A percentile compares a stretch with the other conserved stretches of the same genome.
These are phyloP conservation scores for Euphonia xanthogaster DNA, from an alignment of 2,797 vertebrate genomes.

Conservation along the genomic window DNA sequence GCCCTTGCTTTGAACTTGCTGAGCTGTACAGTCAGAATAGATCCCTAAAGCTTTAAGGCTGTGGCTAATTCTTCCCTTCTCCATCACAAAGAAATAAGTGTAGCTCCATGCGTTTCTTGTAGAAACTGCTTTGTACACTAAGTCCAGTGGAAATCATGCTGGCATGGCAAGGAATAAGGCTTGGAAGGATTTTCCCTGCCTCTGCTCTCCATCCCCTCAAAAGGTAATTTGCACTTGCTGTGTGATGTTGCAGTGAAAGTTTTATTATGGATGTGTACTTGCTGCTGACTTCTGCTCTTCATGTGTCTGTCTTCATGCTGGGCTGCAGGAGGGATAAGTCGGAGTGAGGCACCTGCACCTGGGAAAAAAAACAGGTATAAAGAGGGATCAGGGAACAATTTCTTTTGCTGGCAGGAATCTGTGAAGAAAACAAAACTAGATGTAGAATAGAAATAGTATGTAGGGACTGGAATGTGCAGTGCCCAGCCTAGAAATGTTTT, in stretches of 20 bases:
- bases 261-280: neutral
- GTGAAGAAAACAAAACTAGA: neutral
- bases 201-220: neutral
- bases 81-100: neutral
- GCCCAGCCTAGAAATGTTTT: neutral
- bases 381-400: neutral
- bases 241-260: neutral
- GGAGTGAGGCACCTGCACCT: accelerated
- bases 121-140: neutral
- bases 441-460: neutral
- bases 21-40: neutral
- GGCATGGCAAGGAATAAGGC: accelerated
- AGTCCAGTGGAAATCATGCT: neutral
- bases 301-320: neutral
- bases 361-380: neutral
- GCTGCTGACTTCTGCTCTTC: neutral
- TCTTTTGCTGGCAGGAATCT: neutral
- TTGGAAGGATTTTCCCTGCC: neutral
- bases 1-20: neutral
- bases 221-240: neutral
- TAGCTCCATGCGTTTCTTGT: neutral
- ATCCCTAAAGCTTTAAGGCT: neutral
- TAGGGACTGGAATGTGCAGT: neutral
- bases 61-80: neutral
- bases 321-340: neutral